Percentiles rank a stretch among this genome's conserved stretches.
Conservation (phyloP, 2,888 invertebrate species). For the Balanococcus diminutus region DNA sequence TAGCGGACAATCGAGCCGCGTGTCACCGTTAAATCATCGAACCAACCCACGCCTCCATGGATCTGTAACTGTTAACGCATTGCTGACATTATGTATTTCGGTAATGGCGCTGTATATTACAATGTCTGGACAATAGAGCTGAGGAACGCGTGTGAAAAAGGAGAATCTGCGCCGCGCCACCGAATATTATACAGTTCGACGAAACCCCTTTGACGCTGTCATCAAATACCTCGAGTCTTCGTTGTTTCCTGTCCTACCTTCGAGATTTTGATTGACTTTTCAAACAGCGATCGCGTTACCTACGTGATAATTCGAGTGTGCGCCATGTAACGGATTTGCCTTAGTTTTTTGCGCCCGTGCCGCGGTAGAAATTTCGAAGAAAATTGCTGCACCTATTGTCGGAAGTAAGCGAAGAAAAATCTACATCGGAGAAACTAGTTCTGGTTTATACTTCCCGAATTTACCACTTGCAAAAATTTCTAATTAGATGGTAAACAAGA, state of each 20-base stretch:
- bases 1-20: conserved; percentile 20
- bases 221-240: neutral
- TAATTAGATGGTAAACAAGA: neutral
- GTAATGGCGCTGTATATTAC: neutral
- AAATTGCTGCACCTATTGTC: neutral
- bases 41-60: neutral
- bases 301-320: neutral
- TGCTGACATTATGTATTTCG: conserved; percentile 24
- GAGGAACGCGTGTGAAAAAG: neutral
- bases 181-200: neutral
- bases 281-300: neutral
- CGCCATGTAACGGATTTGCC: neutral
- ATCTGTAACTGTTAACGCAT: conserved; percentile 30
- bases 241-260: neutral
- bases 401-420: neutral
- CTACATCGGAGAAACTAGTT: neutral
- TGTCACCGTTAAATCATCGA: conserved; percentile 37
- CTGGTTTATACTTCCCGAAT: conserved; percentile 20
- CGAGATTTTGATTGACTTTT: neutral
- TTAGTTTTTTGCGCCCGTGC: too few species aligned
- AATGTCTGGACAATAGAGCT: neutral
- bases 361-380: conserved; percentile 1
- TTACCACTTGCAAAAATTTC: conserved; percentile 5
- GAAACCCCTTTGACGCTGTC: neutral
- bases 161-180: neutral